Evolutionary conservation across 2,113 vertebrate species (phyloP).

Genomic region (Chaenogobius annularis): DNA sequence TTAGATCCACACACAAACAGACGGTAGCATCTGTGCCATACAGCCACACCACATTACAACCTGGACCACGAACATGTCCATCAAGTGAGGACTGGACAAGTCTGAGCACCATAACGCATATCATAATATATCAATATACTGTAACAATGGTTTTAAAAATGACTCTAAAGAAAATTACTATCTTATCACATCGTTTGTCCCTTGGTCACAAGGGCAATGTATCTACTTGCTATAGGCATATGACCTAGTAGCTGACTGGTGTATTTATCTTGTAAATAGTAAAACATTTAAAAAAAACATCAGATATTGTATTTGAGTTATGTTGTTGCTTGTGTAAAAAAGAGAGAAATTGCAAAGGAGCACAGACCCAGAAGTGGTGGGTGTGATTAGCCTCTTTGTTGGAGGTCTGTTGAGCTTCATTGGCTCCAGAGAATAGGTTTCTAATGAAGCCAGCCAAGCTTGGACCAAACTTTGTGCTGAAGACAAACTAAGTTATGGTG

Average conservation of each 20-base stretch:
- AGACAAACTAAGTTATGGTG: constrained; percentile 87
- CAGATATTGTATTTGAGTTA: not conserved
- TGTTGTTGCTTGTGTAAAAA: constrained; percentile 42
- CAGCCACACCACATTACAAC: constrained; percentile 33
- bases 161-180: not conserved
- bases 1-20: constrained; percentile 34
- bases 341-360: constrained; percentile 69
- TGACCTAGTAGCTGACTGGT: not conserved
- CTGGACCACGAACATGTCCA: constrained; percentile 43
- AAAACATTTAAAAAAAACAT: not conserved
- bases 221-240: not conserved
- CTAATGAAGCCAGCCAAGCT: constrained; percentile 89
- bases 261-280: not conserved
- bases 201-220: not conserved
- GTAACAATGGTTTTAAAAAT: not conserved
- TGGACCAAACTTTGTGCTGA: constrained; percentile 86
- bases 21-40: constrained; percentile 29
- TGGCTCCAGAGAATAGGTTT: constrained; percentile 85
- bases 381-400: constrained; percentile 90
- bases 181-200: too few species aligned
- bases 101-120: not conserved
- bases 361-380: constrained; percentile 69
- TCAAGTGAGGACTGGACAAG: constrained; percentile 55
- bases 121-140: not conserved
- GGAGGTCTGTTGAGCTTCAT: constrained; percentile 84